Percentiles rank a stretch among this genome's conserved stretches.
Evolutionary conservation across 2,797 vertebrate species (phyloP).

Genomic region (Chelonia mydas): DNA sequence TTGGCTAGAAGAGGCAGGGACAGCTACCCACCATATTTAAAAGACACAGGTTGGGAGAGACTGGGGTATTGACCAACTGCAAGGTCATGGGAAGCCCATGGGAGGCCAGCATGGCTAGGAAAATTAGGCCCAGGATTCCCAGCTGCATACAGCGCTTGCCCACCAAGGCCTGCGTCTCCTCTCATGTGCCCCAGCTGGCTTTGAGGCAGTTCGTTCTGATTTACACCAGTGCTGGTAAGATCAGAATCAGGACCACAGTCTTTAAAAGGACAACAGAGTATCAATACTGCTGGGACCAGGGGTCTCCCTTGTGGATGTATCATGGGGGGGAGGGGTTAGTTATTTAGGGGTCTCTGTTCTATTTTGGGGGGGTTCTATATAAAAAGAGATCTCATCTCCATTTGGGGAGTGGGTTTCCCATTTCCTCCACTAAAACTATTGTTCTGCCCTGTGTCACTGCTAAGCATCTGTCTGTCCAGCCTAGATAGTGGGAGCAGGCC

Average conservation of each 20-base stretch:
- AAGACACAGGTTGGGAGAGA: background rate
- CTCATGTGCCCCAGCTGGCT: background rate
- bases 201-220: background rate
- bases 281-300: no score
- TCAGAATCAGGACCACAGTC: background rate
- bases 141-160: background rate
- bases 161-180: background rate
- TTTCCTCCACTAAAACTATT: no score
- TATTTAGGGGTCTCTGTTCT: no score
- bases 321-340: no score
- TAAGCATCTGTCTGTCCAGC: no score
- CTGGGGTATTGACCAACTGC: background rate
- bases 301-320: no score
- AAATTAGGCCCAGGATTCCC: background rate
- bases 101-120: background rate
- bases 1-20: background rate
- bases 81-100: background rate
- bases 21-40: background rate
- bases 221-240: background rate
- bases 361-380: no score
- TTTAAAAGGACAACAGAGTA: no score
- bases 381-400: no score
- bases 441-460: no score
- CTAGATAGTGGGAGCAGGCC: no score
- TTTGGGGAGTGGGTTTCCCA: no score